phyloP scores from a whole-genome alignment of 2,797 vertebrate genomes.

The Leucoraja ocellata region DNA sequence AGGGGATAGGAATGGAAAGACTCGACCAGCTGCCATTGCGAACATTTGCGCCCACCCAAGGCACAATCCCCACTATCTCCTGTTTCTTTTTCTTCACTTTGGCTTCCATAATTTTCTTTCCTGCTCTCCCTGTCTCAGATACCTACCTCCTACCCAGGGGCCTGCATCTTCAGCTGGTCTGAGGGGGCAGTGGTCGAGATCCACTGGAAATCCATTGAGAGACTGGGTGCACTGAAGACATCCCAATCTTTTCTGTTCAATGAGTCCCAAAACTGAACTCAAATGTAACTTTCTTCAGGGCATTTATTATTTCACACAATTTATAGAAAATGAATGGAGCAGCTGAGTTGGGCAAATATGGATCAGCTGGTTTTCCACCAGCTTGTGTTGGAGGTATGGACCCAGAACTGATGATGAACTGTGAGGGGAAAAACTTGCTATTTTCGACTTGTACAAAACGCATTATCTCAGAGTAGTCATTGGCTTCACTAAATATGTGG shows the following conservation, averaged over 20 bases:
- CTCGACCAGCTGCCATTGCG: too few species aligned
- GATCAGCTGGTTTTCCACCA: too few species aligned
- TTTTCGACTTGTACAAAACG: neutral
- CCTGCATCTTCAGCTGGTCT: neutral
- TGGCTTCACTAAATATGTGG: neutral
- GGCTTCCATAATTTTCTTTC: neutral
- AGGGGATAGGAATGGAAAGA: neutral
- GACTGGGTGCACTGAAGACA: neutral
- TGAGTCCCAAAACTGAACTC: neutral
- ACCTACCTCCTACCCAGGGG: neutral
- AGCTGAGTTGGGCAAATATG: neutral
- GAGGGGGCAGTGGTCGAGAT: too few species aligned
- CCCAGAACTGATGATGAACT: neutral
- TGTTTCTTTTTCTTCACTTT: neutral
- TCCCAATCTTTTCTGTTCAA: neutral
- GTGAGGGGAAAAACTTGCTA: neutral
- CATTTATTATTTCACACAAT: neutral
- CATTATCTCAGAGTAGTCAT: neutral
- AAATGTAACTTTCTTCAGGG: neutral
- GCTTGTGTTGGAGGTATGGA: neutral
- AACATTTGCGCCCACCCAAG: neutral
- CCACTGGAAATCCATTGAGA: neutral
- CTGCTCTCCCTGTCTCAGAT: neutral
- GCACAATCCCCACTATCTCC: neutral
- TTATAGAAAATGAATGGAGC: neutral